Conservation (phyloP, 2,888 invertebrate genomes). For the Invenusta paracnida region DNA sequence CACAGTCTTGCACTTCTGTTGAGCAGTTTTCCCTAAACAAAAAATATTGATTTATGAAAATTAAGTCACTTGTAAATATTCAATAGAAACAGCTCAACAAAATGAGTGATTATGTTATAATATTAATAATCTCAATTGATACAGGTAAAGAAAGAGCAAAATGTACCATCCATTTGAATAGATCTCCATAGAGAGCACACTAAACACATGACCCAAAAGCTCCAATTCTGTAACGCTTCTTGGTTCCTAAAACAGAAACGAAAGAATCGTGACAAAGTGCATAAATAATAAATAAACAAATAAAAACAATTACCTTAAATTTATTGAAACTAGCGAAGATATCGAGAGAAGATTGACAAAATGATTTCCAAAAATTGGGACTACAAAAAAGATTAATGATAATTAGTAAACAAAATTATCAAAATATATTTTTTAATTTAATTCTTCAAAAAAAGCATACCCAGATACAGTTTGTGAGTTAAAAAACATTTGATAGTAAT, state of each 20-base stretch:
- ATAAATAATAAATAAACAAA: too few species aligned
- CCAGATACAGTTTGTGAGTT: too few species aligned
- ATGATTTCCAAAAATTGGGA: not conserved
- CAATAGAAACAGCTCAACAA: too few species aligned
- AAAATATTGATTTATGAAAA: not conserved
- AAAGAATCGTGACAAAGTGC: not conserved
- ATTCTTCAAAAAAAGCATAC: too few species aligned
- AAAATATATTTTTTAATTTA: too few species aligned
- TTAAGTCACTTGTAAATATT: too few species aligned
- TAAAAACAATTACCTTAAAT: not conserved
- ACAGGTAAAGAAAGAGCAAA: not conserved
- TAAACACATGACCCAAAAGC: not conserved
- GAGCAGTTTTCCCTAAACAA: not conserved
- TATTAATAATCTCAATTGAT: too few species aligned
- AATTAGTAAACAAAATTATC: not conserved
- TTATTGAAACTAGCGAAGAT: not conserved
- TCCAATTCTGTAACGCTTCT: not conserved
- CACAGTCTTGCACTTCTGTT: not conserved
- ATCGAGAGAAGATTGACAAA: not conserved
- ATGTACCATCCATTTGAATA: not conserved
- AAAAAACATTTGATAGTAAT: not conserved
- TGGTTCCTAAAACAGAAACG: not conserved
- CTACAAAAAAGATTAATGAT: not conserved
- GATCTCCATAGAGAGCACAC: not conserved
- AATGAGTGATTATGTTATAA: too few species aligned